Conservation (phyloP, 2,888 invertebrate genomes). For the Heliconius cydno region DNA sequence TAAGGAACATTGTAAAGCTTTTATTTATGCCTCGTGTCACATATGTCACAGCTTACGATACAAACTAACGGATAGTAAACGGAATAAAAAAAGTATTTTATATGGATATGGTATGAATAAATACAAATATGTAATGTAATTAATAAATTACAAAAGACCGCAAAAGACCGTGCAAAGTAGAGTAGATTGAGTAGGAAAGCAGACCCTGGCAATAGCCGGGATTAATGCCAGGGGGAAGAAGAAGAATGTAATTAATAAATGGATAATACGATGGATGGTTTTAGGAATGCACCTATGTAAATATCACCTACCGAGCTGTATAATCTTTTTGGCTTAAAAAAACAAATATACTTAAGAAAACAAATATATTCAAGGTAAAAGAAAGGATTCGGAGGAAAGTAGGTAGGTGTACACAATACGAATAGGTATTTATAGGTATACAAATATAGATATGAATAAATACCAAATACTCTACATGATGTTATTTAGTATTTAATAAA, state of each 20-base stretch:
- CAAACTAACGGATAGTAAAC: neutral
- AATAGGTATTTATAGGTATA: neutral
- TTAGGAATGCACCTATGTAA: neutral
- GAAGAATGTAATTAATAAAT: too few species aligned
- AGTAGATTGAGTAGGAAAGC: too few species aligned
- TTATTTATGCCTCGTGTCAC: conserved; percentile 29
- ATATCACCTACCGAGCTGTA: neutral
- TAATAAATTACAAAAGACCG: too few species aligned
- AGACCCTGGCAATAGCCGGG: too few species aligned
- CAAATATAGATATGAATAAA: neutral
- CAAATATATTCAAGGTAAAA: neutral
- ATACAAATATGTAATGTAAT: too few species aligned
- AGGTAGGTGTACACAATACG: neutral
- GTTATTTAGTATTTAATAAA: too few species aligned
- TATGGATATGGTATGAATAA: too few species aligned
- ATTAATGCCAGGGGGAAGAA: too few species aligned
- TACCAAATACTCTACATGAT: too few species aligned
- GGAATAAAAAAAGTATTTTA: too few species aligned
- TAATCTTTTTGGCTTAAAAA: neutral
- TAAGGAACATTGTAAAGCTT: conserved; percentile 33
- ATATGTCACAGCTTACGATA: conserved; percentile 30
- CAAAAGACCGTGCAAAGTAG: too few species aligned
- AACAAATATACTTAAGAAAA: neutral
- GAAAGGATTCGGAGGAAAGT: too few species aligned
- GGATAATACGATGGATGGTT: neutral